Evolutionary conservation across 2,888 invertebrate genomes (phyloP).

Genomic region (Zygaena filipendulae): DNA sequence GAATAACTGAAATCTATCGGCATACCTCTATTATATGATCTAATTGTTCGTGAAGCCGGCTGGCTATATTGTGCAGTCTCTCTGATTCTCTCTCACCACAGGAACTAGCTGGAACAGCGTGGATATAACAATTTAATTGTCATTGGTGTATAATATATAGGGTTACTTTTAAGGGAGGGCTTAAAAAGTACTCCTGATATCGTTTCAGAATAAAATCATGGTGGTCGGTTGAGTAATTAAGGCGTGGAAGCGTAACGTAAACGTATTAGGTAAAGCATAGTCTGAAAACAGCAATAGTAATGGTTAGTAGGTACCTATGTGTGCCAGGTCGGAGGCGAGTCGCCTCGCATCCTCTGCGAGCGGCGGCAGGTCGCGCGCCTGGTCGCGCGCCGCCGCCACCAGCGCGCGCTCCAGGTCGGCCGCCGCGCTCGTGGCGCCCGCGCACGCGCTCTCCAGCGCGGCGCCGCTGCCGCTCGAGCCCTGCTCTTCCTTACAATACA

Average conservation of each 20-base stretch:
- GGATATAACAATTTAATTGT: background rate
- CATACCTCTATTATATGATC: constrained; percentile 99
- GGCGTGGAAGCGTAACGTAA: too few relatives aligned
- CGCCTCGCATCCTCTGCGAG: constrained; percentile 55
- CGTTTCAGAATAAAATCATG: too few relatives aligned
- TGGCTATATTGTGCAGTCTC: constrained; percentile 91
- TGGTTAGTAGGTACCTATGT: constrained; percentile 41
- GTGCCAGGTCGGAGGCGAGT: constrained; percentile 56
- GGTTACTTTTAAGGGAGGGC: too few relatives aligned
- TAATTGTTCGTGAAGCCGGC: constrained; percentile 96
- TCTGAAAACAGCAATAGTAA: too few relatives aligned
- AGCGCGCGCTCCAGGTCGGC: constrained; percentile 84
- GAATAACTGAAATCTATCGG: too few relatives aligned
- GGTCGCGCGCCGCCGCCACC: constrained; percentile 70
- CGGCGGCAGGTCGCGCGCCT: constrained; percentile 53
- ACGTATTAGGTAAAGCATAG: too few relatives aligned
- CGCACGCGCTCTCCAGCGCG: constrained; percentile 67
- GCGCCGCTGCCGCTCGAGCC: constrained; percentile 47
- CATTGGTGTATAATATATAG: background rate
- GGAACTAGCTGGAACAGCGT: constrained; percentile 49
- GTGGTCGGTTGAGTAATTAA: too few relatives aligned
- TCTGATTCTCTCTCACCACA: constrained; percentile 79
- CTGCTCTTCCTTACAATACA: constrained; percentile 45
- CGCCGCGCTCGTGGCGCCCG: constrained; percentile 82
- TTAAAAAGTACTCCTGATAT: too few relatives aligned